Evolutionary conservation across 92 coral and sea anemone species (phyloP).

Genomic region (Heliopora coerulea): DNA sequence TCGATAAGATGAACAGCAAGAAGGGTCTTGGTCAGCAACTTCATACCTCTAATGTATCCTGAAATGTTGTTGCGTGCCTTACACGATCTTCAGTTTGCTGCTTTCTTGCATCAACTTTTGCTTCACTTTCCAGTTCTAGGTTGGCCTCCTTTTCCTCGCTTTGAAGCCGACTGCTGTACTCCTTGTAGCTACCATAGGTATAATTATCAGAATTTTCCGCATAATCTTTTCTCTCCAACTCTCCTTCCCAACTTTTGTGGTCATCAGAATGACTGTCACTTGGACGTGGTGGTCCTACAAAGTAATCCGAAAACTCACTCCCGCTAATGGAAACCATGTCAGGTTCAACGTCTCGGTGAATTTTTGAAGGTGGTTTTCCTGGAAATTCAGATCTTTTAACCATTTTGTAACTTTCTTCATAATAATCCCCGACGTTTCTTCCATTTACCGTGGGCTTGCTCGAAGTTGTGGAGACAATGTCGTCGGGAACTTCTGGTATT

Average conservation of each 20-base stretch:
- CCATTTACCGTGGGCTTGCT: not conserved
- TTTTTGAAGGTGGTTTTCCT: not conserved
- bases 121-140: not conserved
- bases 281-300: slow-evolving; percentile 21
- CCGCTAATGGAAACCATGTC: slow-evolving; percentile 25
- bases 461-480: not conserved
- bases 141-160: too few species aligned
- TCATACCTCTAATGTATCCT: slow-evolving; percentile 17
- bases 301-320: slow-evolving; percentile 31
- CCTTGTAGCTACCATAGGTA: slow-evolving; percentile 17
- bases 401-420: slow-evolving; percentile 28
- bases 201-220: not conserved
- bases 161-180: slow-evolving; percentile 6
- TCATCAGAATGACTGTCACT: slow-evolving; percentile 30
- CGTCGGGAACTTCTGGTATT: not conserved
- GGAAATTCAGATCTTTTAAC: slow-evolving; percentile 23
- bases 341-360: slow-evolving; percentile 9
- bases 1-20: too few species aligned
- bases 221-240: not conserved
- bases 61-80: slow-evolving; percentile 15
- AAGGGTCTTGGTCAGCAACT: too few species aligned
- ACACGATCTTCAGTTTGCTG: not conserved
- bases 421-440: not conserved
- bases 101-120: not conserved
- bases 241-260: not conserved